Conservation (phyloP, 2,113 vertebrate genomes). For the Eira barbara region DNA sequence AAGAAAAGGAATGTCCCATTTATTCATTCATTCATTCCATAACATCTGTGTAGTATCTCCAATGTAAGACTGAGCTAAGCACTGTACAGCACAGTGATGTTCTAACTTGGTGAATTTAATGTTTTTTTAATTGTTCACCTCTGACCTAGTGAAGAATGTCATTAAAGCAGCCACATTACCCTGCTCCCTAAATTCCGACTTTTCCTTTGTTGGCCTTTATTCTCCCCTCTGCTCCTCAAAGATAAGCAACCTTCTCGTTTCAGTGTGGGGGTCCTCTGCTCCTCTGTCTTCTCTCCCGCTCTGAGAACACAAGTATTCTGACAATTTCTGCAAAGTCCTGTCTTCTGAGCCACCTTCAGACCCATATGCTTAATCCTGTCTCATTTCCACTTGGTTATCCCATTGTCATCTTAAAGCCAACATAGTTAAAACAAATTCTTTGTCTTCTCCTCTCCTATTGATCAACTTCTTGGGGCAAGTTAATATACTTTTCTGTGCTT, state of each 20-base stretch:
- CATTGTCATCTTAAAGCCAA: background rate
- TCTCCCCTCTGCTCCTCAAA: background rate
- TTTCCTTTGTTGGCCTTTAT: background rate
- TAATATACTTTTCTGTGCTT: background rate
- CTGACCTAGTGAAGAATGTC: background rate
- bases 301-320: background rate
- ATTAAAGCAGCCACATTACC: background rate
- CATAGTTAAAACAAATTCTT: background rate
- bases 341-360: conserved; percentile 16
- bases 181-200: background rate
- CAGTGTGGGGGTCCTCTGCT: background rate
- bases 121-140: background rate
- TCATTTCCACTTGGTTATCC: background rate
- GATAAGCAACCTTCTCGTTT: background rate
- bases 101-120: conserved; percentile 37
- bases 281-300: background rate
- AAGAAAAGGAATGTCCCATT: background rate
- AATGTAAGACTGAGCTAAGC: background rate
- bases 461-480: background rate
- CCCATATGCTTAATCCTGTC: background rate
- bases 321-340: background rate
- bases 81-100: background rate
- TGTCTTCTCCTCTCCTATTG: background rate
- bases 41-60: background rate
- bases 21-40: background rate